Base-by-base conservation (phyloP, 1,140 invertebrate species). In the Leucophenga varia region DNA sequence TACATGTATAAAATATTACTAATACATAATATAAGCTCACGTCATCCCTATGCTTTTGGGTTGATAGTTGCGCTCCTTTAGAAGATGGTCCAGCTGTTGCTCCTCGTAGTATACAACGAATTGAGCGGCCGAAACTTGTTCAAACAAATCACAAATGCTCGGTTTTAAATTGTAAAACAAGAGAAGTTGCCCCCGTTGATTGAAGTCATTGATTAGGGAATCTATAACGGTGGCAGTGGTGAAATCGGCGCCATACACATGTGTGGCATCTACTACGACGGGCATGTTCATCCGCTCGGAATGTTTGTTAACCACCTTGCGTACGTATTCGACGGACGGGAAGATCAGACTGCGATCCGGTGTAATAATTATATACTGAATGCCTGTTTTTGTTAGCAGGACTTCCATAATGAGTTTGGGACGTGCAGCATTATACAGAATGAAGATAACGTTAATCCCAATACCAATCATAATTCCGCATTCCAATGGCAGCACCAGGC, bases 401-500 rank as follows among this genome's bases (percentile, higher is more conserved):
- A 83, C 82, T 71, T 90, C 87, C 3, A 89, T 83, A 3, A 81
- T 81, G 22, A 95, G 85, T 69, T 91, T 90, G 17, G 93, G 93
- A 52, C 91, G 80, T 0, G 93, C 91, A 18, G 89, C 89, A 61
- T 93, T 88, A 69, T 95, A 94, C 6, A 97, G 77, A 34, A 97
- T 87, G 57, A 94, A 91, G 6, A 93, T 77, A 8, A 97, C 79
- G 61, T 93, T 94, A n/a, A 94, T 77, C 12, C 86, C 86, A 37
- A 95, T 86, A 9, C 94, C 94, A 54, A 88, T 83, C 2, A 95
- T 78, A 65, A 97, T 95, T 38, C 93, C 94, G 70, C 90, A 85
- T 80, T 97, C 90, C 37, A 95, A 77, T 47, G 88, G 89, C 37
- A 94, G 73, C 3, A 88, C 79, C 16, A 96, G 78, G 55, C 91